phyloP scores from a whole-genome alignment of 2,888 invertebrate genomes.

The Calameuta filiformis region DNA sequence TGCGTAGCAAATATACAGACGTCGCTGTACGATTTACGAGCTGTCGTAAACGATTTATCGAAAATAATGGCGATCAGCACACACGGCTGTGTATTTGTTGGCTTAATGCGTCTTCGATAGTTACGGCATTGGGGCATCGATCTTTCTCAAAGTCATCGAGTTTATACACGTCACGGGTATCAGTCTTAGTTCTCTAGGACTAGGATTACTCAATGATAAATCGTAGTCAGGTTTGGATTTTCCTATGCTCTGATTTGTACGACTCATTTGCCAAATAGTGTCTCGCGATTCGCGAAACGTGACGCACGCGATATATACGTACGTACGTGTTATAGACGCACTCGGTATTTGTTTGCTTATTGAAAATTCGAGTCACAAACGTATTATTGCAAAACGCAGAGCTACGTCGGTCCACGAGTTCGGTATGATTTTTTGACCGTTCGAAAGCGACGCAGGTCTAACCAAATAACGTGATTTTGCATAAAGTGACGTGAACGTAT shows the following conservation, averaged over 20 bases:
- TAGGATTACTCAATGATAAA: neutral
- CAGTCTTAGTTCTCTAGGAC: neutral
- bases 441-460: too few relatives aligned
- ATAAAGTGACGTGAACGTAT: too few relatives aligned
- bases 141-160: neutral
- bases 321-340: too few relatives aligned
- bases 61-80: neutral
- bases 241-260: neutral
- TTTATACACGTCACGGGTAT: neutral
- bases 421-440: too few relatives aligned
- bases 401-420: too few relatives aligned
- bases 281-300: too few relatives aligned
- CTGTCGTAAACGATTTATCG: neutral
- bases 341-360: too few relatives aligned
- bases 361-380: too few relatives aligned
- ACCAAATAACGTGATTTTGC: too few relatives aligned
- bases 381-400: too few relatives aligned
- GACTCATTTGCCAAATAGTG: neutral
- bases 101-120: neutral
- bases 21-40: neutral
- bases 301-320: neutral
- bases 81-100: neutral
- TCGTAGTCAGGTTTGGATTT: neutral
- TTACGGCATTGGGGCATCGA: neutral
- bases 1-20: too few relatives aligned